Conservation (phyloP, 1,140 invertebrate genomes). For the Octopus sinensis region DNA sequence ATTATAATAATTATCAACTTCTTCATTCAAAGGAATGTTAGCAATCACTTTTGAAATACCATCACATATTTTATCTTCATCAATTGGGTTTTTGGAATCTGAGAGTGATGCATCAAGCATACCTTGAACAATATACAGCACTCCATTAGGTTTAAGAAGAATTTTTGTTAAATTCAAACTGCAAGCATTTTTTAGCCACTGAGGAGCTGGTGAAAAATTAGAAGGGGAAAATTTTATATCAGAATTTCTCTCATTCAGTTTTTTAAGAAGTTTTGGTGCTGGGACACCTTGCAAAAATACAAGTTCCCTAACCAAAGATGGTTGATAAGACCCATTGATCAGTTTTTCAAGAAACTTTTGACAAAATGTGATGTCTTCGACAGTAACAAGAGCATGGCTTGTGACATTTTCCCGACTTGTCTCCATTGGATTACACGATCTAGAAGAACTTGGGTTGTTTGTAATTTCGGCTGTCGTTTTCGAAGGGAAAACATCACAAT, state of each 20-base stretch:
- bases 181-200: slow-evolving; percentile 67
- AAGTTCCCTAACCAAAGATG: slow-evolving; percentile 68
- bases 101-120: slow-evolving; percentile 58
- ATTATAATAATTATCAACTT: slow-evolving; percentile 61
- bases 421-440: not conserved
- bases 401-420: not conserved
- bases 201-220: slow-evolving; percentile 54
- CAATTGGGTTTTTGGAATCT: not conserved
- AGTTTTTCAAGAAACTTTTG: slow-evolving; percentile 60
- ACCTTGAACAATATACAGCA: slow-evolving; percentile 66
- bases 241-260: slow-evolving; percentile 19
- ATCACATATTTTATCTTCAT: slow-evolving; percentile 64
- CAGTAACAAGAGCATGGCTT: slow-evolving; percentile 39
- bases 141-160: slow-evolving; percentile 64
- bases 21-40: slow-evolving; percentile 58
- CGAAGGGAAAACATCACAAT: not conserved
- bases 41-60: slow-evolving; percentile 65
- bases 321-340: slow-evolving; percentile 62
- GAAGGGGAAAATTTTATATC: not conserved
- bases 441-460: not conserved
- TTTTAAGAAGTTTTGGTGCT: slow-evolving; percentile 22
- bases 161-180: slow-evolving; percentile 63
- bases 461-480: not conserved
- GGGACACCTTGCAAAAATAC: slow-evolving; percentile 65
- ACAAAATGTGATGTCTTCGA: slow-evolving; percentile 63